A percentile compares a stretch with the other conserved stretches of the same genome.
phyloP scores from a whole-genome alignment of 2,797 vertebrate genomes.

The Sebastes diaconus region DNA sequence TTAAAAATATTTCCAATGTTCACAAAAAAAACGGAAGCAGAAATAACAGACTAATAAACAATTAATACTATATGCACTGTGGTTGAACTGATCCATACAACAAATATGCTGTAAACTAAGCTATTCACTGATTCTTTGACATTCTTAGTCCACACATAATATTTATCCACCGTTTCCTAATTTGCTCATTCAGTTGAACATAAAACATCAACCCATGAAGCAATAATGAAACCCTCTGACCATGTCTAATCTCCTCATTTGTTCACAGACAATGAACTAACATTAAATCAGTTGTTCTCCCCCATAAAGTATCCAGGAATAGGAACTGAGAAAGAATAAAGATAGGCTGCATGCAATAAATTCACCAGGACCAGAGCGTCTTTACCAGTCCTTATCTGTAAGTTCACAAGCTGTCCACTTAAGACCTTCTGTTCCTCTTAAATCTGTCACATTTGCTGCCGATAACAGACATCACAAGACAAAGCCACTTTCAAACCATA shows the following conservation, averaged over 20 bases:
- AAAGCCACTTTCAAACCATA: constrained; percentile 14
- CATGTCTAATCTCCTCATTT: constrained; percentile 59
- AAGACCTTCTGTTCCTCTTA: constrained; percentile 21
- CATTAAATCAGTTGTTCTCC: constrained; percentile 38
- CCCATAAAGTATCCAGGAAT: constrained; percentile 34
- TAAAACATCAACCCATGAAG: constrained; percentile 29
- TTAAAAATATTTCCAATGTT: not conserved
- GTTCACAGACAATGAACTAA: constrained; percentile 42
- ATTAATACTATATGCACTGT: not conserved
- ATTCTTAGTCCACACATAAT: not conserved
- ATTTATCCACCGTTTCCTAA: not conserved
- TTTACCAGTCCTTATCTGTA: constrained; percentile 48
- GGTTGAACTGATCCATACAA: not conserved
- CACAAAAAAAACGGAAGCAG: not conserved
- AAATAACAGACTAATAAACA: not conserved
- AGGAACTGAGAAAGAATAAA: constrained; percentile 49
- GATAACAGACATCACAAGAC: not conserved
- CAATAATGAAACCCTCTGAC: constrained; percentile 53
- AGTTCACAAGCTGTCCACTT: constrained; percentile 20
- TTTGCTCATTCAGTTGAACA: constrained; percentile 35
- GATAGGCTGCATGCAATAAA: constrained; percentile 58
- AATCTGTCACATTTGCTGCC: constrained; percentile 18
- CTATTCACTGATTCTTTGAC: not conserved
- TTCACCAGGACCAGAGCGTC: constrained; percentile 19
- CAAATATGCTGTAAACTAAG: not conserved